Base-by-base conservation (phyloP, 2,888 invertebrate species). In the Idaea biselata region DNA sequence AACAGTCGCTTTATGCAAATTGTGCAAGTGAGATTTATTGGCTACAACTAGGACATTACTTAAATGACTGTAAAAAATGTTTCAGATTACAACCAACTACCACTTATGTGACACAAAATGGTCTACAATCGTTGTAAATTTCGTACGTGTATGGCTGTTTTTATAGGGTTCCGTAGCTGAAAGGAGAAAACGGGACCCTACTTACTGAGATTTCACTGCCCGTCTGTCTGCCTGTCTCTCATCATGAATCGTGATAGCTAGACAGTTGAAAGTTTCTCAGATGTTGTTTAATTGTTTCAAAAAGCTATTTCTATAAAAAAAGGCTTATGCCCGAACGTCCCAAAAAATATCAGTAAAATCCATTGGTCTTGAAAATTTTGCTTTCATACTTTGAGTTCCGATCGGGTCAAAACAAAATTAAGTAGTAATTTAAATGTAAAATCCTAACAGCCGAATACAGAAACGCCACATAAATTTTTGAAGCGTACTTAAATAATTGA, bases 41-140 rank as follows among this genome's bases (percentile, higher is more conserved):
- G 74, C 72, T 68, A 76, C 74, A 53, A 71, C 74, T 78, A 79
- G 75, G 75, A 79, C 80, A 78, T 82, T 80, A 83, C 77, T 84
- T 83, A 82, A 83, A 78, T 71, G 79, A 75, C 79, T 83, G 78
- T 84, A 85, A 86, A 86, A 84, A 84, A 66, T 73, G 75, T 75
- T 69, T 73, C 79, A 83, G 84, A 84, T 83, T 83, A 85, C 79
- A 60, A 75, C 72, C 69, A 72, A 77, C 79, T 74, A 77, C 74
- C 80, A 78, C 80, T 80, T 79, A 74, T 75, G 80, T 79, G 79
- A 80, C 82, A 80, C 82, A 83, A 14, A 83, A 80, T 81, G 74
- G 73, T 72, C 73, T 68, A 78, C 79, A 79, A 81, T 82, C 66
- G 70, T 64, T 74, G 79, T 79, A 80, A 82, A 82, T 83, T 82